Evolutionary conservation across 2,113 vertebrate genomes (phyloP).

Genomic region (Peromyscus leucopus): DNA sequence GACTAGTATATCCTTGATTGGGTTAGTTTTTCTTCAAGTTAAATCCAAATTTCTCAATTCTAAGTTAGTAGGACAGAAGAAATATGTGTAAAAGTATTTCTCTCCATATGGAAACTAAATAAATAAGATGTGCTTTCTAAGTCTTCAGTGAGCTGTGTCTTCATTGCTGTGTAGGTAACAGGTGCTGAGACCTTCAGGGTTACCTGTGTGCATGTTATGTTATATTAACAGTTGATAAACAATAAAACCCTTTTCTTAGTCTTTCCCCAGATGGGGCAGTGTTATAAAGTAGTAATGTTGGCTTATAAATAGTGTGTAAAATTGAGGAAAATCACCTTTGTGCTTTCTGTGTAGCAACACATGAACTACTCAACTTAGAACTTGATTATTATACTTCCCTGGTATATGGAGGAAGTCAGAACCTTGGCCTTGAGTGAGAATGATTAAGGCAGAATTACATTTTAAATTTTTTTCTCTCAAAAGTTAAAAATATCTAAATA

Average conservation of each 20-base stretch:
- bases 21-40: slow-evolving; percentile 8
- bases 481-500: not conserved
- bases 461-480: not conserved
- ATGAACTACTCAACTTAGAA: not conserved
- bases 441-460: not conserved
- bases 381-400: not conserved
- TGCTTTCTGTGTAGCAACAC: not conserved
- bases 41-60: slow-evolving; percentile 39
- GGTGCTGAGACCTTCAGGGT: not conserved
- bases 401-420: not conserved
- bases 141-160: not conserved
- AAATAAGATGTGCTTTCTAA: not conserved
- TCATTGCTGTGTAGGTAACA: not conserved
- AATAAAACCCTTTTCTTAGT: not conserved
- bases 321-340: not conserved
- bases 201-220: not conserved
- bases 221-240: not conserved
- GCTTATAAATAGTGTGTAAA: not conserved
- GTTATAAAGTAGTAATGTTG: not conserved
- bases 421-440: not conserved
- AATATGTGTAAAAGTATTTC: not conserved
- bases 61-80: not conserved
- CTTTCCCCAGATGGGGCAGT: not conserved
- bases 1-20: not conserved
- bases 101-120: not conserved